A percentile compares a stretch with the other conserved stretches of the same genome.
Evolutionary conservation across 2,113 vertebrate genomes (phyloP).

Genomic region (Sylvia atricapilla): DNA sequence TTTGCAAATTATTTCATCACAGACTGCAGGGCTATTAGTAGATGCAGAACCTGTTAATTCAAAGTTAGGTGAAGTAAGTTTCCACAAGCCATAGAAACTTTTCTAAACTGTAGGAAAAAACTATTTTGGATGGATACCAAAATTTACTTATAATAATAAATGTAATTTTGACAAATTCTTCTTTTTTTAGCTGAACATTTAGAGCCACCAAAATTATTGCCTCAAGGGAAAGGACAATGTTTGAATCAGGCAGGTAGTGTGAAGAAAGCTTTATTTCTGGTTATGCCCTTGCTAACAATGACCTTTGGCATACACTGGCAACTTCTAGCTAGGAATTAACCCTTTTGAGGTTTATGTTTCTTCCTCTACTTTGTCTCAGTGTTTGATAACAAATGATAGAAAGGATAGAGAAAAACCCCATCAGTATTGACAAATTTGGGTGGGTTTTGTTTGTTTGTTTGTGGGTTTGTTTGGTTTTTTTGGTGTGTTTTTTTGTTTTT

Average conservation of each 20-base stretch:
- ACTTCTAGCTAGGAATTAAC: background rate
- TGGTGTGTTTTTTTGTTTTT: background rate
- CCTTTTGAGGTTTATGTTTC: background rate
- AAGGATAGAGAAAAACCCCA: background rate
- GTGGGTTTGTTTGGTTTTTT: too few relatives aligned
- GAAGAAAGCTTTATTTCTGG: background rate
- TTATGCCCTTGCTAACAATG: background rate
- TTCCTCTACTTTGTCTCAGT: accelerated
- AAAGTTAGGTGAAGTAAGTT: background rate
- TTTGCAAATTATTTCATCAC: background rate
- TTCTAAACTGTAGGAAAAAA: background rate
- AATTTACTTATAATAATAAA: background rate
- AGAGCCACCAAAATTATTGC: background rate
- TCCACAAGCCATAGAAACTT: background rate
- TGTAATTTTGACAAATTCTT: background rate
- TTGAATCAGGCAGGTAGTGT: background rate
- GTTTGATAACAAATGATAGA: background rate
- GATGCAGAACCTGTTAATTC: background rate
- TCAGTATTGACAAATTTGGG: too few relatives aligned
- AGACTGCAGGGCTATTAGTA: background rate
- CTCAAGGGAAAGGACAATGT: background rate
- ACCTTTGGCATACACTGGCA: background rate
- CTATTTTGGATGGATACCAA: background rate
- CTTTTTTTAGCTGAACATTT: background rate
- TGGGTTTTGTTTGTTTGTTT: too few relatives aligned